A percentile compares a stretch with the other conserved stretches of the same genome.
phyloP scores from a whole-genome alignment of 2,888 invertebrate genomes.

The Campoletis raptor region DNA sequence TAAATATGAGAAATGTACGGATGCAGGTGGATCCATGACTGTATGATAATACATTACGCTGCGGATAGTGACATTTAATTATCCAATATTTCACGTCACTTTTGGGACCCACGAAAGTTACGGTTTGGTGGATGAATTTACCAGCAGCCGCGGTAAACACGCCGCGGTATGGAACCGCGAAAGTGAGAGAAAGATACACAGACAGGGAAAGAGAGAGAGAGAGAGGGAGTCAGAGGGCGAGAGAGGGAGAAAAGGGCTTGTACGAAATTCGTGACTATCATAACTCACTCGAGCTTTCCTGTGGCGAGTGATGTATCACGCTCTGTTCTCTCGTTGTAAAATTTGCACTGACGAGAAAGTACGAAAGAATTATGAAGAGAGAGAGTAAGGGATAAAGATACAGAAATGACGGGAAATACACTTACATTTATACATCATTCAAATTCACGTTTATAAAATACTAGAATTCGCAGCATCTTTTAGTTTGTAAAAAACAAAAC shows the following conservation, averaged over 20 bases:
- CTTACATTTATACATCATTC: constrained; percentile 15
- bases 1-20: background rate
- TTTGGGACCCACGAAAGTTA: constrained; percentile 61
- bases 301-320: constrained; percentile 65
- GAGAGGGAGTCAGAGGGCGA: no score
- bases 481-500: background rate
- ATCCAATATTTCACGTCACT: constrained; percentile 67
- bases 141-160: constrained; percentile 22
- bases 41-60: constrained; percentile 47
- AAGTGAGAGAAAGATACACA: constrained; percentile 23
- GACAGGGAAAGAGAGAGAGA: constrained; percentile 42
- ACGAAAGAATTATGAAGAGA: constrained; percentile 24
- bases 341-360: constrained; percentile 50
- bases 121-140: constrained; percentile 66
- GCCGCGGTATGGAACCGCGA: constrained; percentile 25
- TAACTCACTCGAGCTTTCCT: constrained; percentile 69
- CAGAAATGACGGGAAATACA: constrained; percentile 1
- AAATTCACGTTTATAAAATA: constrained; percentile 55
- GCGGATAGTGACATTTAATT: constrained; percentile 64
- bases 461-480: constrained; percentile 10
- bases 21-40: background rate
- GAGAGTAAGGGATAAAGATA: constrained; percentile 5
- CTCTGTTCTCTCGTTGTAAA: constrained; percentile 60
- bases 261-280: constrained; percentile 62
- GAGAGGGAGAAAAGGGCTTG: constrained; percentile 57